Evolutionary conservation across 1,140 invertebrate genomes (phyloP).

Genomic region (Ostrea edulis): DNA sequence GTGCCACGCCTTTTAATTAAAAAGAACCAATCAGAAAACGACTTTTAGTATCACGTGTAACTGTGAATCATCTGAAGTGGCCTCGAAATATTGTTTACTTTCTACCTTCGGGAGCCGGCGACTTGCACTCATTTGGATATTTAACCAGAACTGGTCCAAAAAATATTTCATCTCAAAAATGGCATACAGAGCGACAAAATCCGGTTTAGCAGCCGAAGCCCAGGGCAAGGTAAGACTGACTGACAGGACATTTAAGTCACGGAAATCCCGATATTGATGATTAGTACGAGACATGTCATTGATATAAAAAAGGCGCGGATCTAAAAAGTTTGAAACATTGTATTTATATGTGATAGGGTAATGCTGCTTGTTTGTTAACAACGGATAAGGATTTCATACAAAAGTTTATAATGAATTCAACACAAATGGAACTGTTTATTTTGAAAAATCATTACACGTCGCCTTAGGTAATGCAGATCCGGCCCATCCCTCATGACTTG

Average conservation of each 20-base stretch:
- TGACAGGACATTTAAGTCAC: neutral
- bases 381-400: too few relatives aligned
- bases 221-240: slow-evolving; percentile 7
- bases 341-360: too few relatives aligned
- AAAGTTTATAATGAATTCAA: too few relatives aligned
- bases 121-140: neutral
- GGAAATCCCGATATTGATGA: neutral
- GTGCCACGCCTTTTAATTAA: neutral
- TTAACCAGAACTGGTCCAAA: slow-evolving; percentile 10
- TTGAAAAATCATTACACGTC: too few relatives aligned
- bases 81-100: slow-evolving; percentile 29
- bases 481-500: too few relatives aligned
- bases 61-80: slow-evolving; percentile 15
- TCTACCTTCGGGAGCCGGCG: neutral
- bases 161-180: slow-evolving; percentile 9
- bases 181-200: slow-evolving; percentile 22
- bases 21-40: neutral
- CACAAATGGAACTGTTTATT: too few relatives aligned
- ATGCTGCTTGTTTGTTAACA: too few relatives aligned
- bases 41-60: neutral
- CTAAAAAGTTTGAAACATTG: neutral
- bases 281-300: neutral
- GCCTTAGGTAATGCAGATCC: too few relatives aligned
- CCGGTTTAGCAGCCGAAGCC: neutral
- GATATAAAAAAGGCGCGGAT: slow-evolving; percentile 4